These are phyloP conservation scores for Drosophila testacea DNA, from an alignment of 2,888 invertebrate genomes.

Conservation along the genomic window DNA sequence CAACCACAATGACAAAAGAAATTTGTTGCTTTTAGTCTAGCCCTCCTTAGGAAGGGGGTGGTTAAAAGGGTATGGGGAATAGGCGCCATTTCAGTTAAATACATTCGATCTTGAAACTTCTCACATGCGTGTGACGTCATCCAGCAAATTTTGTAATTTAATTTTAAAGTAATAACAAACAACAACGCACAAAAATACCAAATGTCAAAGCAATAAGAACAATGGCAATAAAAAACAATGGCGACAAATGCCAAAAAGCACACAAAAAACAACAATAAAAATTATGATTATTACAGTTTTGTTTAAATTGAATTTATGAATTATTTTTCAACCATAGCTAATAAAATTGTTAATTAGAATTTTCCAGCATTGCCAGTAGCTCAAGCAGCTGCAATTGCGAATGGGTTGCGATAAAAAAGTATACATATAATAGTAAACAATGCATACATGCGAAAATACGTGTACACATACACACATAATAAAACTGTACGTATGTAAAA, in stretches of 20 bases:
- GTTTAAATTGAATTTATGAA: constrained; percentile 76
- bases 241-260: constrained; percentile 56
- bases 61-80: background rate
- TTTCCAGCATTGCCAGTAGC: constrained; percentile 64
- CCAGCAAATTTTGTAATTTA: constrained; percentile 52
- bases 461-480: background rate
- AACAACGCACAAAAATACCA: constrained; percentile 34
- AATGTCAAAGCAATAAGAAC: constrained; percentile 43
- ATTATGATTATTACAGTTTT: constrained; percentile 70
- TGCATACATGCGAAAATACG: constrained; percentile 4
- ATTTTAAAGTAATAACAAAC: constrained; percentile 39
- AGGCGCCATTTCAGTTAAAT: constrained; percentile 25
- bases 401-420: constrained; percentile 46
- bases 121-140: constrained; percentile 43
- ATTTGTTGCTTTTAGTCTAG: constrained; percentile 62
- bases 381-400: constrained; percentile 64
- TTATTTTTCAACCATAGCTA: constrained; percentile 76
- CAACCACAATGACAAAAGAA: constrained; percentile 64
- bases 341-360: constrained; percentile 79
- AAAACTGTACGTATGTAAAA: constrained; percentile 38
- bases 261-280: constrained; percentile 57
- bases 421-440: constrained; percentile 24
- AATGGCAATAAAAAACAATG: constrained; percentile 36
- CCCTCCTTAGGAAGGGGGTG: background rate
- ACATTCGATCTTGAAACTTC: constrained; percentile 48